phyloP scores from a whole-genome alignment of 2,113 vertebrate species.

The Sus scrofa region T2T-Sscrofa CM000828.6:48715501-48716000 shows the following conservation, averaged over 20 bases:
- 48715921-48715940: neutral
- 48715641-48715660: neutral
- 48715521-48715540: neutral
- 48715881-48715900: neutral
- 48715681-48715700: neutral
- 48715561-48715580: neutral
- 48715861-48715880: constrained; percentile 13
- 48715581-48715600: constrained; percentile 8
- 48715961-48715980: neutral
- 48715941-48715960: neutral
- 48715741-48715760: neutral
- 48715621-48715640: neutral
- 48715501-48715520: neutral
- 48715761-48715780: neutral
- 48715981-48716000: neutral
- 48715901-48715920: neutral
- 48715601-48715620: neutral
- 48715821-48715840: neutral
- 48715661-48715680: neutral
- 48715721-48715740: neutral
- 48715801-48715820: neutral
- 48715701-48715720: neutral
- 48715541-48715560: neutral
- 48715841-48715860: neutral
- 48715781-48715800: neutral